Evolutionary conservation across 2,113 vertebrate species (phyloP), one percentile per base, ranked within the genome.

Genomic region (Galemys pyrenaicus): DNA sequence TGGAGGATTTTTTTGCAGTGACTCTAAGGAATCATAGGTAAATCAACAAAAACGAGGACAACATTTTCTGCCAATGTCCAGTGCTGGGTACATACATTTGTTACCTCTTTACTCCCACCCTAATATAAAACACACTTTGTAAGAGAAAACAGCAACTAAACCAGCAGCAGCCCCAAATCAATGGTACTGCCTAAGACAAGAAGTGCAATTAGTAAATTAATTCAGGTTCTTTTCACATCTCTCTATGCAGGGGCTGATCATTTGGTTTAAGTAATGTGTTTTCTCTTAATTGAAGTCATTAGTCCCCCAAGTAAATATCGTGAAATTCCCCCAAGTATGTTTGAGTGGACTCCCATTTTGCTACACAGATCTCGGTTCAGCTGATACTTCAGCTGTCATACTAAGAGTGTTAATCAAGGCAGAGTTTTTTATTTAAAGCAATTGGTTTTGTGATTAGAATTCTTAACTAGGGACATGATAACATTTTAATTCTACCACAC

Each of bases 241-340:
- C 87, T 74, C 30, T 19, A 67, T 78, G 75, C 93, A 74, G 32
- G 56, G 9, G 62, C 30, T 92, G 75, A 82, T 81, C 84, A 56
- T 89, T 78, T 94, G 89, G 91, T 91, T 83, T 91, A 94, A 91
- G 70, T 95, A 93, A 91, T 41, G 35, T 54, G 56, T 56, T 95
- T 92, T 84, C 11, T 92, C 35, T 73, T 95, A 73, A 92, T 70
- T 56, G 68, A 95, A 95, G 89, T 92, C 94, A 90, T 94, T 89
- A 92, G 83, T 67, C 74, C 22, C 84, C 51, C 39, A 77, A 87
- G 87, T 60, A 84, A 96, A 92, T 54, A 92, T 83, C 89, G 81
- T 65, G 54, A 91, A 67, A 91, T 90, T 83, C 84, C 89, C 89
- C 77, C 75, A 74, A 56, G 89, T 73, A 20, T 9, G n/a, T 93